Evolutionary conservation across 2,888 invertebrate species (phyloP), one percentile per base, ranked within the genome.

Genomic region (Pocota personata): DNA sequence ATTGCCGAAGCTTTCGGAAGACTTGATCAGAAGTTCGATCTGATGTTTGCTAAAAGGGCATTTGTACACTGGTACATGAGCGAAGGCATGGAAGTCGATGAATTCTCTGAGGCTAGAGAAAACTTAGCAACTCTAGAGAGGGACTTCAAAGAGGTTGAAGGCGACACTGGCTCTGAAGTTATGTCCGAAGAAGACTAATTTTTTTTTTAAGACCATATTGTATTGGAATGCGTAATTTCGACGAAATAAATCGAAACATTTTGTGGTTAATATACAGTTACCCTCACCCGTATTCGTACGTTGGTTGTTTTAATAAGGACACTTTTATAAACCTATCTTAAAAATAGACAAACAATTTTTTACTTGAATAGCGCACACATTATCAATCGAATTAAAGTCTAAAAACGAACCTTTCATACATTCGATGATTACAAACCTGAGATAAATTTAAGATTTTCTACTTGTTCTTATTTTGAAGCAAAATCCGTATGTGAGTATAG

Each of bases 31-130:
- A 98, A 98, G 93, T 97, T 98, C 91, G 98, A 98, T 93, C 94
- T 98, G 90, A 97, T 98, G 97, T 98, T 96, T 93, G 95, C 96
- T 88, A 98, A 98, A 93, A 94, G 97, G 83, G 98, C 98, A 37
- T 98, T 98, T 91, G 97, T 98, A 84, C 98, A 98, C 92, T 98
- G 98, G 98, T 97, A 93, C 90, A 94, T 88, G 5, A 80, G 73
- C 5, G 90, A 90, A 82, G 90, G 90, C 7, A 88, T 90, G 88
- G 90, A 90, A 75, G 75, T 87, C 0, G 87, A 86, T 35, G 88
- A 89, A 72, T 90, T 90, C 60, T 48, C 37, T 3, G 90, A 90
- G 30, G 90, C 90, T 0, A 77, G 90, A 43, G 88, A 89, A 62
- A 89, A 90, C 64, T 75, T 90, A 14, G 90, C 90, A 19, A 88